phyloP scores from a whole-genome alignment of 2,888 invertebrate genomes.

The Scaptomyza reducta region DNA sequence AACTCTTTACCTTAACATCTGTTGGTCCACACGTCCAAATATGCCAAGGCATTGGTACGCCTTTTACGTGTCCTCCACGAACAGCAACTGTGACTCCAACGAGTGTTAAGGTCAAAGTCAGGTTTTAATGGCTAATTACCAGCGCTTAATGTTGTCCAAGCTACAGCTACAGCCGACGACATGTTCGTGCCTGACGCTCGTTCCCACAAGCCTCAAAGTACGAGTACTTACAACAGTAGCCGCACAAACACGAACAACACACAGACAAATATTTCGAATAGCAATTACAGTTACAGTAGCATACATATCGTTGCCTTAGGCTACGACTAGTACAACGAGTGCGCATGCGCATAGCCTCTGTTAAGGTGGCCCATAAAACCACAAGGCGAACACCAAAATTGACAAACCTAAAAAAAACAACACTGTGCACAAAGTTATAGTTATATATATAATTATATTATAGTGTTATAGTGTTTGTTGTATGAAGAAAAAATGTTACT shows the following conservation, averaged over 20 bases:
- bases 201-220: slow-evolving; percentile 57
- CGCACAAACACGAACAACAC: slow-evolving; percentile 3
- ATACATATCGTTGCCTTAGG: slow-evolving; percentile 33
- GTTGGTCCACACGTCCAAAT: slow-evolving; percentile 49
- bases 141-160: slow-evolving; percentile 32
- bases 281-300: slow-evolving; percentile 35
- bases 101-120: slow-evolving; percentile 81
- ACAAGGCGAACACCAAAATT: slow-evolving; percentile 45
- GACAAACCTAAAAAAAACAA: slow-evolving; percentile 23
- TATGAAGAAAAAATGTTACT: too few relatives aligned
- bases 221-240: slow-evolving; percentile 20
- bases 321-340: slow-evolving; percentile 18
- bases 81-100: slow-evolving; percentile 25
- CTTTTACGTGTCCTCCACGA: slow-evolving; percentile 37
- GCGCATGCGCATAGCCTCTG: slow-evolving; percentile 35
- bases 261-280: slow-evolving; percentile 16
- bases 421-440: slow-evolving; percentile 6
- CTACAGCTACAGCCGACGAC: slow-evolving; percentile 42
- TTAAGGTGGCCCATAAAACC: slow-evolving; percentile 53
- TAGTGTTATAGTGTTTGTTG: too few relatives aligned
- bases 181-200: slow-evolving; percentile 36
- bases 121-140: slow-evolving; percentile 76
- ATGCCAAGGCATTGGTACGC: slow-evolving; percentile 57
- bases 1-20: slow-evolving; percentile 44
- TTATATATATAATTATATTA: too few relatives aligned